phyloP scores from a whole-genome alignment of 2,888 invertebrate species.

The Teleiodes luculella region DNA sequence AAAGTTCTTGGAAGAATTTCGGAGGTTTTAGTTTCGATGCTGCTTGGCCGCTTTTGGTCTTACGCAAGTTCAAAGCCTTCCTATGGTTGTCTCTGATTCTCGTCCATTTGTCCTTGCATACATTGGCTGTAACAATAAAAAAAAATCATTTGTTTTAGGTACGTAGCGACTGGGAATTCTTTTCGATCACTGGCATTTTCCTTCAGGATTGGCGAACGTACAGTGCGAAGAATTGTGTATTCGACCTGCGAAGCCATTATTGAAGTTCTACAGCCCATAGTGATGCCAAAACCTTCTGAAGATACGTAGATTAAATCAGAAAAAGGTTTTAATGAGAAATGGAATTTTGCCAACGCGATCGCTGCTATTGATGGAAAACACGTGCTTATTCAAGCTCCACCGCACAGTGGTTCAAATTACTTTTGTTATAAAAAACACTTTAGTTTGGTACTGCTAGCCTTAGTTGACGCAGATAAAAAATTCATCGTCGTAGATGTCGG shows the following conservation, averaged over 20 bases:
- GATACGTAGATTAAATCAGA: neutral
- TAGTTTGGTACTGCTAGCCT: constrained; percentile 14
- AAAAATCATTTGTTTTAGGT: no score
- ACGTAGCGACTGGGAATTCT: no score
- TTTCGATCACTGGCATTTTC: no score
- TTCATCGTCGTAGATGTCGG: no score
- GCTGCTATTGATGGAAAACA: constrained; percentile 16
- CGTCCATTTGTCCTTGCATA: no score
- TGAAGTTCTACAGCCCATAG: constrained; percentile 15
- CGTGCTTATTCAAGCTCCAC: constrained; percentile 12
- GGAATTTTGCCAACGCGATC: constrained; percentile 13
- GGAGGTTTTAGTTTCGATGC: constrained; percentile 18
- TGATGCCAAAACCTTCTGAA: constrained; percentile 18
- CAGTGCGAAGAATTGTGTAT: constrained; percentile 13
- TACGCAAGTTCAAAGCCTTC: no score
- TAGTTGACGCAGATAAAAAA: no score
- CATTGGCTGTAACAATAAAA: no score
- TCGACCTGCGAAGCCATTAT: constrained; percentile 16
- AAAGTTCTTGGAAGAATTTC: constrained; percentile 24
- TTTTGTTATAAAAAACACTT: constrained; percentile 18
- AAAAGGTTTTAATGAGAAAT: neutral
- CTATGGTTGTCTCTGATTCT: no score
- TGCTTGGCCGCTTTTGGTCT: no score
- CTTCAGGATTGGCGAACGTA: constrained; percentile 15
- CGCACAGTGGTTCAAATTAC: constrained; percentile 11